These are phyloP conservation scores for Griposia aprilina DNA, from an alignment of 2,888 invertebrate genomes.

Conservation along the genomic window DNA sequence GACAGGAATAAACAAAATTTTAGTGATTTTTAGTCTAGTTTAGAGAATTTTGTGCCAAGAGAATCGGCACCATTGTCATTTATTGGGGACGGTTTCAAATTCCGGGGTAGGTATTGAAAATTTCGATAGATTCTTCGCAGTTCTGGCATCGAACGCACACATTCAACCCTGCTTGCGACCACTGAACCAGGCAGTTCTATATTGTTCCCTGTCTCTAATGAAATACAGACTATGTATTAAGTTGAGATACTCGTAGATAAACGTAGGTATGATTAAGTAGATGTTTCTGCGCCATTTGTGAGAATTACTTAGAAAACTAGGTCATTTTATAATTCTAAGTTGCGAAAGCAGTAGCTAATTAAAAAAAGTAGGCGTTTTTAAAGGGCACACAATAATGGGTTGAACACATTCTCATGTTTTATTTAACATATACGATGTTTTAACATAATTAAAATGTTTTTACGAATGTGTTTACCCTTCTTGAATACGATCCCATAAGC, in stretches of 20 bases:
- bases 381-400: conserved; percentile 32
- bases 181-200: background rate
- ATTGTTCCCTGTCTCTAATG: too few relatives aligned
- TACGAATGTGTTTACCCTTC: conserved; percentile 26
- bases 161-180: background rate
- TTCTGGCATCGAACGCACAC: background rate
- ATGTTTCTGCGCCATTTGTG: conserved; percentile 28
- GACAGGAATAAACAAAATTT: too few relatives aligned
- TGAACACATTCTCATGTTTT: conserved; percentile 47
- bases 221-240: background rate
- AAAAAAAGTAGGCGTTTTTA: conserved; percentile 49
- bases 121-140: background rate
- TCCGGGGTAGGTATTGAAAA: background rate
- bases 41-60: too few relatives aligned
- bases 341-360: conserved; percentile 43
- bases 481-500: conserved; percentile 1
- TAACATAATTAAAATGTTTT: conserved; percentile 40
- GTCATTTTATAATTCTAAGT: conserved; percentile 32
- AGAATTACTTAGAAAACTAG: conserved; percentile 43
- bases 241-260: background rate
- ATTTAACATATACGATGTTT: conserved; percentile 43
- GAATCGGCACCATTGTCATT: too few relatives aligned
- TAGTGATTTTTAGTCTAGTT: too few relatives aligned
- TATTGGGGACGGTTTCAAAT: background rate
- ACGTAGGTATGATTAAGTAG: background rate